Percentiles rank a stretch among this genome's conserved stretches.
These are phyloP conservation scores for Drosophila kepulauana DNA, from an alignment of 1,140 invertebrate genomes.

Conservation along the genomic window DNA sequence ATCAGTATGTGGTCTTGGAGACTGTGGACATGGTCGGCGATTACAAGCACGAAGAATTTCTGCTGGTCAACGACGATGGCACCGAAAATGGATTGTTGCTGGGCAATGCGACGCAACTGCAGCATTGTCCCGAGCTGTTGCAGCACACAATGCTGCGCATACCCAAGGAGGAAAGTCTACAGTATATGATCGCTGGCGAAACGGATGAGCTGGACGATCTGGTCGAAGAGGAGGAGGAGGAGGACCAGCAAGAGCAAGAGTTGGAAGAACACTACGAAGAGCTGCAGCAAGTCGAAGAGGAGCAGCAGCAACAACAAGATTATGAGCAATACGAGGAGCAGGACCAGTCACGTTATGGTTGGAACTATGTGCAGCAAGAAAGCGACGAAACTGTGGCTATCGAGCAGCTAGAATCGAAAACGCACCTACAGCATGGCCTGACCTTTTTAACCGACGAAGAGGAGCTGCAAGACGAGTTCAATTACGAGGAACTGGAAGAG, in stretches of 20 bases:
- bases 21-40: conserved; percentile 29
- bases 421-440: not conserved
- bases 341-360: not conserved
- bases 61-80: conserved; percentile 63
- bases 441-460: not conserved
- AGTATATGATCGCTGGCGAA: conserved; percentile 43
- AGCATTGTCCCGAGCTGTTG: conserved; percentile 37
- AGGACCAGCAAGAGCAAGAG: conserved; percentile 1
- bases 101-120: conserved; percentile 39
- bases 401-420: conserved; percentile 7
- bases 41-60: conserved; percentile 63
- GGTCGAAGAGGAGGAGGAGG: conserved; percentile 46
- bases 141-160: conserved; percentile 32
- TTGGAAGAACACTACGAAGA: conserved; percentile 24
- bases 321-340: conserved; percentile 31
- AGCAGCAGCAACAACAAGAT: conserved; percentile 7
- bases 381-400: conserved; percentile 26
- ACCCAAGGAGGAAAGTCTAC: conserved; percentile 32
- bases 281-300: too few relatives aligned
- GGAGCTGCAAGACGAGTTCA: too few relatives aligned
- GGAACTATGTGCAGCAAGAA: conserved; percentile 6
- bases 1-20: conserved; percentile 66
- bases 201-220: conserved; percentile 61
- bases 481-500: conserved; percentile 8
- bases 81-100: conserved; percentile 50